These are phyloP conservation scores for Artibeus jamaicensis DNA, from an alignment of 2,797 vertebrate genomes.

Conservation along the genomic window DNA sequence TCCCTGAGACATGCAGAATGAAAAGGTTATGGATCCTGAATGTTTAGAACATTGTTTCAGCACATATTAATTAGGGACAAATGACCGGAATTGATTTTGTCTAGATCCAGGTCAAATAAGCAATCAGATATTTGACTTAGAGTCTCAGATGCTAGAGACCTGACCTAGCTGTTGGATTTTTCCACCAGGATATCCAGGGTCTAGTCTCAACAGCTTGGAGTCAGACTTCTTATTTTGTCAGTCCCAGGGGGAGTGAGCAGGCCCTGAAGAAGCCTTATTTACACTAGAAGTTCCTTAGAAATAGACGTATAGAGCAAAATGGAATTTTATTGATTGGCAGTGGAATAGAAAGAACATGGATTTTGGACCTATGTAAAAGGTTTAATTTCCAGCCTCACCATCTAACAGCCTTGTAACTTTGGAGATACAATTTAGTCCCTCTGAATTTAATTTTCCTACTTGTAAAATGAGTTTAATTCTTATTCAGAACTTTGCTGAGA, in stretches of 20 bases:
- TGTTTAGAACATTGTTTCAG: constrained; percentile 75
- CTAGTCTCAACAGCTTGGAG: neutral
- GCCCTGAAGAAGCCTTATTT: neutral
- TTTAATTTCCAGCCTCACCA: constrained; percentile 16
- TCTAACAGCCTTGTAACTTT: neutral
- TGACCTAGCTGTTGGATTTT: neutral
- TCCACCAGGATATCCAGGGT: neutral
- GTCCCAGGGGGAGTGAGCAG: neutral
- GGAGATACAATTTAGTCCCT: neutral
- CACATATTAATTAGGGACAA: constrained; percentile 76
- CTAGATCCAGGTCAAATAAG: constrained; percentile 55
- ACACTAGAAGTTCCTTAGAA: constrained; percentile 34
- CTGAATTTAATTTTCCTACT: constrained; percentile 44
- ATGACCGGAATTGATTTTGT: constrained; percentile 68
- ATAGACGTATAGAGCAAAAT: constrained; percentile 29
- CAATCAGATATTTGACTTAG: constrained; percentile 52
- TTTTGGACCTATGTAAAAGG: neutral
- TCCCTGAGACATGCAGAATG: constrained; percentile 34
- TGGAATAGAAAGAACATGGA: neutral
- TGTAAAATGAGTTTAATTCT: neutral
- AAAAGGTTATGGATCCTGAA: constrained; percentile 60
- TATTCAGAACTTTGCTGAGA: neutral
- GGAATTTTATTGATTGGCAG: constrained; percentile 11
- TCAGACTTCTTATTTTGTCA: constrained; percentile 35
- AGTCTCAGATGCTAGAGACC: constrained; percentile 4